phyloP scores from a whole-genome alignment of 2,113 vertebrate genomes.

The Chloroceryle aenea region DNA sequence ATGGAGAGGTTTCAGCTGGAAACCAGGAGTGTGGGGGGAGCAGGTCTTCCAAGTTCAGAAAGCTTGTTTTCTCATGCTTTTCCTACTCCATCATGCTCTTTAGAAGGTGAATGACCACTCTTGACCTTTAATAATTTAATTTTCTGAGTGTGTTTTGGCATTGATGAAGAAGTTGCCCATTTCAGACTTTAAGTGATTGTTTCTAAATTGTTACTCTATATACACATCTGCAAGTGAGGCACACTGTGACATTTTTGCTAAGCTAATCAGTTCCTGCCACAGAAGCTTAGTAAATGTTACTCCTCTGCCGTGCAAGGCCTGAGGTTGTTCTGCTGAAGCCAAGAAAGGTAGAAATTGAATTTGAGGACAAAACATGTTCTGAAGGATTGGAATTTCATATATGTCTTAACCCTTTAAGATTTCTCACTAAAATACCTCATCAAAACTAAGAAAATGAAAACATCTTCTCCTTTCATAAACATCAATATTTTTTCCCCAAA shows the following conservation, averaged over 20 bases:
- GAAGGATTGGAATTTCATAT: neutral
- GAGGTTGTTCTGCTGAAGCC: neutral
- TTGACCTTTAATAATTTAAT: slow-evolving; percentile 7
- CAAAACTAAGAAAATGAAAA: neutral
- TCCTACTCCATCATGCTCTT: neutral
- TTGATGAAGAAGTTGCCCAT: neutral
- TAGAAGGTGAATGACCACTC: neutral
- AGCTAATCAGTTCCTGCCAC: neutral
- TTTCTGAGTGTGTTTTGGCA: slow-evolving; percentile 15
- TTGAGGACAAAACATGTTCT: neutral
- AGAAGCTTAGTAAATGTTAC: neutral
- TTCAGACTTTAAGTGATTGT: neutral
- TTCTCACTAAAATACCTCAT: neutral
- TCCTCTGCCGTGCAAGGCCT: neutral
- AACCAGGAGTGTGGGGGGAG: accelerated
- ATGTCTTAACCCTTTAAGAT: neutral
- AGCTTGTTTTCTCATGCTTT: neutral
- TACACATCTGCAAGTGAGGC: neutral
- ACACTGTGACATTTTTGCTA: neutral
- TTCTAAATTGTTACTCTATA: neutral
- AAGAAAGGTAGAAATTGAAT: neutral
- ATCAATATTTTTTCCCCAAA: accelerated
- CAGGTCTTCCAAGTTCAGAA: neutral
- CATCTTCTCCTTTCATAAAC: neutral
- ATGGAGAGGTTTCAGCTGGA: neutral